phyloP scores from a whole-genome alignment of 23 tunicate genomes.

The Clavelina lepadiformis region DNA sequence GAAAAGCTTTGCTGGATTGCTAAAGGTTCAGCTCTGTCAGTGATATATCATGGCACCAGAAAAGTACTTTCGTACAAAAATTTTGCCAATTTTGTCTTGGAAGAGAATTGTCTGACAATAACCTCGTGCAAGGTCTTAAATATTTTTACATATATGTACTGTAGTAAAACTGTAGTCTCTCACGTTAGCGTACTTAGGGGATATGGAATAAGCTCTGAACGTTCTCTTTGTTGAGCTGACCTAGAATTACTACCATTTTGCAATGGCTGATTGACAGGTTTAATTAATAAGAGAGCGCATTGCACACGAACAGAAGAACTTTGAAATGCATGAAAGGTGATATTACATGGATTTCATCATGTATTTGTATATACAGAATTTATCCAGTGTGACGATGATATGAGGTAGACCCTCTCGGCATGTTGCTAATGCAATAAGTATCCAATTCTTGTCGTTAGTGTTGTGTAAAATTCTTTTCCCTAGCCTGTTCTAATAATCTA shows the following conservation, averaged over 20 bases:
- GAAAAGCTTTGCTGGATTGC: conserved; percentile 44
- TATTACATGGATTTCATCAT: no score
- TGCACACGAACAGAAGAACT: no score
- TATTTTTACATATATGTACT: neutral
- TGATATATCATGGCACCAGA: conserved; percentile 3
- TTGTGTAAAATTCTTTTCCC: no score
- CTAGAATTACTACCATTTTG: neutral
- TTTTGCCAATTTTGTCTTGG: conserved; percentile 10
- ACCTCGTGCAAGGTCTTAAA: conserved; percentile 22
- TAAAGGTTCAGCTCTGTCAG: conserved; percentile 15
- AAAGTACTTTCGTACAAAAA: conserved; percentile 12
- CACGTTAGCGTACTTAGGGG: neutral
- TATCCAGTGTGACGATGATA: no score
- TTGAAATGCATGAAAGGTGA: no score
- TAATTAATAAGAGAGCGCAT: no score
- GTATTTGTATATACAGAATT: no score
- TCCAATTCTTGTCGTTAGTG: no score
- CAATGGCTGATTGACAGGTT: no score
- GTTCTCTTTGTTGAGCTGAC: neutral
- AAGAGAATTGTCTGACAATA: neutral
- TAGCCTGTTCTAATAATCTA: no score
- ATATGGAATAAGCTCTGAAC: neutral
- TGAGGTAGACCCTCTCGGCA: no score
- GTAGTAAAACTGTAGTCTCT: neutral
- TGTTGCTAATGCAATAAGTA: no score